Base-by-base conservation (phyloP, 2,113 vertebrate genomes). In the Nothoprocta perdicaria region DNA sequence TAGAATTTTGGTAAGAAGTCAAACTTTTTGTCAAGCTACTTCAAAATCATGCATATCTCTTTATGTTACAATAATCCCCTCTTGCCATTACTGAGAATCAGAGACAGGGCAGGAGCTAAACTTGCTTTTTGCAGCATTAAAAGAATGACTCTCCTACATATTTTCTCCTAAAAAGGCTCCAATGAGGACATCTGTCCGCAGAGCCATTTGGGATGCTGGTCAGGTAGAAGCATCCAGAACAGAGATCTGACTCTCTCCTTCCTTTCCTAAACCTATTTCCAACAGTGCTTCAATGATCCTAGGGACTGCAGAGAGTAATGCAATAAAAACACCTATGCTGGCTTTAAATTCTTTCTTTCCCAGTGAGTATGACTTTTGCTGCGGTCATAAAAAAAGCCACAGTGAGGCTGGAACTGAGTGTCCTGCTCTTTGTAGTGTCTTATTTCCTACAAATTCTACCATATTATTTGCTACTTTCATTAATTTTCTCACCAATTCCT, bases 401-500 rank as follows among this genome's bases (percentile, higher is more conserved):
- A 41, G 61, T 40, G 46, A 77, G 23, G 29, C 6, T 90, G 62
- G 43, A 84, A 29, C 9, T 18, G 17, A 90, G 8, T 2, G 0
- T 38, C 60, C 76, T 74, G 66, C 27, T 91, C 83, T 84, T 88
- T 92, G 38, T 0, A 0, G 40, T 72, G 57, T 23, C 80, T 81
- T 89, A 57, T n/a, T 88, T 90, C 77, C 73, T 95, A 80, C 57
- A 84, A 71, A 86, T 75, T 84, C 83, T 75, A 46, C 61, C 61
- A 33, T 88, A 81, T 79, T 66, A 73, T 90, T 95, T 92, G 79
- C 48, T 81, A 48, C 45, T 88, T 95, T 93, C 77, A 94, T 93
- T 95, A 93, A 88, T 80, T 58, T 92, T 79, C 77, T 84, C 53
- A 19, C 14, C 79, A 95, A 84, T 69, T 79, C 33, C 26, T 62